Base-by-base conservation (phyloP, 2,888 invertebrate species). In the Scaptomyza caliginosa region DNA sequence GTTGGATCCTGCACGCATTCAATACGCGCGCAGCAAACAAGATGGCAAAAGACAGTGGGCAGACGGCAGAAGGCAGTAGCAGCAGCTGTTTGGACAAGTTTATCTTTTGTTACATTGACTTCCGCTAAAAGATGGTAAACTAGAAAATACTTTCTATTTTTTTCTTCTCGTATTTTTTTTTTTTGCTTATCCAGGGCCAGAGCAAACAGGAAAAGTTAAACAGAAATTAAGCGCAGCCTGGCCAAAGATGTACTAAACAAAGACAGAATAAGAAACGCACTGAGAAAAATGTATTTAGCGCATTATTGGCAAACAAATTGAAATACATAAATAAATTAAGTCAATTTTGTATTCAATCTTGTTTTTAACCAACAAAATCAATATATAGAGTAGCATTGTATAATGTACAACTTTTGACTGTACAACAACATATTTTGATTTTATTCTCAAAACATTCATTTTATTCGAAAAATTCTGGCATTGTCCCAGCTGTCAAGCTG, bases 21-120 rank as follows among this genome's bases (percentile, higher is more conserved):
- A 68, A 76, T 80, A 63, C 70, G 55, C 36, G 36, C 38, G 19
- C 38, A 57, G 26, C 32, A 48, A 32, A 64, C 50, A 56, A 74
- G 48, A 21, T 50, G 58, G 16, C 19, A 16, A 19, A 16, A 42
- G n/a, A 26, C 21, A 32, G 13, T 32, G n/a, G 8, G 21, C 26
- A 55, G 21, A 5, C 30, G 30, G 39, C 34, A 28, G 11, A 8
- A 34, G 23, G 50, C 4, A 24, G 8, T 7, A 40, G 58, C 73
- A 83, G 81, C 83, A 88, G 84, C 84, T 83, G 88, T 77, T 77
- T 66, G 69, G 68, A 83, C 83, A 83, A 83, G 84, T 83, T 86
- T 86, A 88, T 86, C 83, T 86, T 88, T 88, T 88, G 86, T 86
- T 69, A 77, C 88, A 88, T 88, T 83, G 83, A 88, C 83, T 83